These are phyloP conservation scores for Barnardius zonarius DNA, from an alignment of 2,113 vertebrate genomes.

Conservation along the genomic window DNA sequence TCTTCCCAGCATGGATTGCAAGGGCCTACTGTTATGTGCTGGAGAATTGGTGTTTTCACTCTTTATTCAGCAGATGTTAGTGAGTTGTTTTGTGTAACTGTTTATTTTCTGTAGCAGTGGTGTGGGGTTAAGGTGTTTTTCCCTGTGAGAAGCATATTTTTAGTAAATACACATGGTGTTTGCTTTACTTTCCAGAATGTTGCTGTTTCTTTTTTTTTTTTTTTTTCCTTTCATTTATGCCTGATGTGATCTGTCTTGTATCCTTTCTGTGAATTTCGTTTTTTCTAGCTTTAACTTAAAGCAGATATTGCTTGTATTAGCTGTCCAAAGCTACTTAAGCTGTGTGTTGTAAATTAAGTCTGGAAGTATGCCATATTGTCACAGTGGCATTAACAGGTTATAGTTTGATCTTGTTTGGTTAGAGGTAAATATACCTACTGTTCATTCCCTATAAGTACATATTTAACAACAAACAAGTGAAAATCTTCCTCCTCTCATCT, in stretches of 20 bases:
- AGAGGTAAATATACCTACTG: background rate
- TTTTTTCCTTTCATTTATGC: background rate
- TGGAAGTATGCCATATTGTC: background rate
- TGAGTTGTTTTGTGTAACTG: background rate
- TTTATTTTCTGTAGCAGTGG: background rate
- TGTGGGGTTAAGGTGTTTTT: background rate
- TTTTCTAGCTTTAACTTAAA: background rate
- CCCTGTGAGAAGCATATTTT: background rate
- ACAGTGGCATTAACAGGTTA: background rate
- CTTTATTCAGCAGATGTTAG: background rate
- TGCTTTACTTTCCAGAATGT: background rate
- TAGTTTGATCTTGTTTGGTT: background rate
- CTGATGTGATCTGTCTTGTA: background rate
- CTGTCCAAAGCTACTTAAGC: background rate
- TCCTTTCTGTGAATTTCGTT: background rate
- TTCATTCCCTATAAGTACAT: background rate
- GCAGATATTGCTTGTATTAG: background rate
- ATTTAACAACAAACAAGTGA: background rate
- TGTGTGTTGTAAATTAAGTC: background rate
- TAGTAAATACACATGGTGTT: background rate
- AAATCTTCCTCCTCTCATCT: background rate
- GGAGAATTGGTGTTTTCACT: background rate
- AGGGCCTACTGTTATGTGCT: background rate
- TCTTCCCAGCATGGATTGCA: background rate
- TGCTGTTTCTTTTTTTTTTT: background rate